These are phyloP conservation scores for Brachionus sp. DNA, from an alignment of 1,140 invertebrate genomes.

Conservation along the genomic window DNA sequence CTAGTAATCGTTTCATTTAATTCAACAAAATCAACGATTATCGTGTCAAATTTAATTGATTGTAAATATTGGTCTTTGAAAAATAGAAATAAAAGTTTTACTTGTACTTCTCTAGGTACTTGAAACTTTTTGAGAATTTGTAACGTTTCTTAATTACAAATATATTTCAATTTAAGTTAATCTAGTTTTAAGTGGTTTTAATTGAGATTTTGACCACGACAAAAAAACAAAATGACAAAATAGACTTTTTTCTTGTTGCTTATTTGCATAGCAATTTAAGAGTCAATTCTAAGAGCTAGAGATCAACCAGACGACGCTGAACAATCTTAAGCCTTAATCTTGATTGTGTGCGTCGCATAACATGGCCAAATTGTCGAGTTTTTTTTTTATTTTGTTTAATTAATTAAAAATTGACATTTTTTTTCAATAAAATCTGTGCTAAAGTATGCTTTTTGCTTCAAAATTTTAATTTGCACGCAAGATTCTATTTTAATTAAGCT, in stretches of 20 bases:
- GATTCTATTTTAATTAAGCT: background rate
- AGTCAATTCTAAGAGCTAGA: background rate
- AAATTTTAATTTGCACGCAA: background rate
- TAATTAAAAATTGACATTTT: background rate
- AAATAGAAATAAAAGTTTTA: background rate
- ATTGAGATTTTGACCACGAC: conserved; percentile 18
- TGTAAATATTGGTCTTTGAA: conserved; percentile 27
- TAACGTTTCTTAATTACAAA: conserved; percentile 43
- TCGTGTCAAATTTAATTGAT: conserved; percentile 45
- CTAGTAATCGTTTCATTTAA: conserved; percentile 34
- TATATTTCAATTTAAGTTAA: conserved; percentile 40
- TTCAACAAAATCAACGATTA: conserved; percentile 14
- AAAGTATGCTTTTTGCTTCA: background rate
- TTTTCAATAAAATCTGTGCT: background rate
- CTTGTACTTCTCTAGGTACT: conserved; percentile 16
- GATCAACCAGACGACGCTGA: background rate
- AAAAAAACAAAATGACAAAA: conserved; percentile 15
- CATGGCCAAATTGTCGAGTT: background rate
- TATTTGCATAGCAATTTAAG: conserved; percentile 31
- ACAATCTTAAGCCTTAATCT: background rate
- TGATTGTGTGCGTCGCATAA: background rate
- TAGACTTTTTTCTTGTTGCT: background rate
- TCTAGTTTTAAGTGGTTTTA: conserved; percentile 42
- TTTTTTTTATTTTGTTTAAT: background rate
- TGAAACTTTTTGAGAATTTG: conserved; percentile 2